phyloP scores from a whole-genome alignment of 2,888 invertebrate genomes.

The Ametastegia equiseti region DNA sequence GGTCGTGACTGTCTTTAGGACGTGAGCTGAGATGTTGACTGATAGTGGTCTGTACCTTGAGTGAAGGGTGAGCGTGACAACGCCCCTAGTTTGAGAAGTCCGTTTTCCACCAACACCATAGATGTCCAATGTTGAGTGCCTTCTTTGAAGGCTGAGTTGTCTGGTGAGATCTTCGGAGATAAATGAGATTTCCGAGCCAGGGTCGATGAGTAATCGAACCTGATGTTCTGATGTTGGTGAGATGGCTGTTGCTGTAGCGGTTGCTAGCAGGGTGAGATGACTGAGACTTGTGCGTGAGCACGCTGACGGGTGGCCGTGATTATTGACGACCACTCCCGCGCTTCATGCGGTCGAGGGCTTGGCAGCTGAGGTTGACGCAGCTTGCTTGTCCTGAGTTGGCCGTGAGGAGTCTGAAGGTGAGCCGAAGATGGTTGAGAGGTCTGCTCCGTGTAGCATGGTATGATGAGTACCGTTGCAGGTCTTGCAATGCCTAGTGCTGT shows the following conservation, averaged over 20 bases:
- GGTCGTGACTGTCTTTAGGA: constrained; percentile 43
- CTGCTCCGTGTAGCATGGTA: not conserved
- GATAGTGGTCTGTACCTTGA: constrained; percentile 1
- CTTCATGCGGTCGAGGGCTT: not conserved
- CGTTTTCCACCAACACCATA: constrained; percentile 25
- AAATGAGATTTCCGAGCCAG: constrained; percentile 51
- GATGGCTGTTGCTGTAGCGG: constrained; percentile 16
- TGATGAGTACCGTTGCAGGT: constrained; percentile 13
- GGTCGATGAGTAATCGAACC: constrained; percentile 47
- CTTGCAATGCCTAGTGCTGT: not conserved
- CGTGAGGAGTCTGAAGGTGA: not conserved
- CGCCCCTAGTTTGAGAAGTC: constrained; percentile 14
- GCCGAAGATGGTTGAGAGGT: not conserved
- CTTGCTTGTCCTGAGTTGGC: not conserved
- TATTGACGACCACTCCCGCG: not conserved
- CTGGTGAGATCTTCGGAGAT: constrained; percentile 38
- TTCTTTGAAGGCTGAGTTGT: constrained; percentile 20
- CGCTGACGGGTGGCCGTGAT: not conserved
- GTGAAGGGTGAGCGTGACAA: constrained; percentile 13
- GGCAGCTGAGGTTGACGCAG: not conserved
- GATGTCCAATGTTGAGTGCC: constrained; percentile 44
- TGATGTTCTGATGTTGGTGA: constrained; percentile 3
- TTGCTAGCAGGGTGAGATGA: too few species aligned
- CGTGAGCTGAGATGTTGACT: constrained; percentile 40
- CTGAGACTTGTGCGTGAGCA: not conserved